Evolutionary conservation across 2,113 vertebrate genomes (phyloP).

Genomic region (Oreochromis aureus): DNA sequence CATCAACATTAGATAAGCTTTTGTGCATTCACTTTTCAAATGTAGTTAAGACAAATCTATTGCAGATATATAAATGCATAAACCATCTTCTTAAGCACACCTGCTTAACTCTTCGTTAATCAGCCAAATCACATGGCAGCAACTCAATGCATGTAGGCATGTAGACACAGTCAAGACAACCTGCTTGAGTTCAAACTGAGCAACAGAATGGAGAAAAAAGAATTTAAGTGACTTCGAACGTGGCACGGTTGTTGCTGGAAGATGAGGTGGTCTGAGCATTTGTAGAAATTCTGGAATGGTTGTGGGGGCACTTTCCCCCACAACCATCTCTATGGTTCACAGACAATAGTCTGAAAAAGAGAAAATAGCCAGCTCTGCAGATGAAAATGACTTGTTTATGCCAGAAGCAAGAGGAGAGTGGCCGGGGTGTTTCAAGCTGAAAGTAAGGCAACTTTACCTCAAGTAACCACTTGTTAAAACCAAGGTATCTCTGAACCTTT

Average conservation of each 20-base stretch:
- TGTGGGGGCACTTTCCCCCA: accelerated
- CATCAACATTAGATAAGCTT: neutral
- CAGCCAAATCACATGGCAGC: neutral
- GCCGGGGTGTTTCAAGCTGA: accelerated
- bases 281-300: neutral
- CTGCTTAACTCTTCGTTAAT: neutral
- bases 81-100: neutral
- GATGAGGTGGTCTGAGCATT: neutral
- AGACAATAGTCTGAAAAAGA: neutral
- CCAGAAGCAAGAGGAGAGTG: neutral
- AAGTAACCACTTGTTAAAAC: neutral
- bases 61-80: neutral
- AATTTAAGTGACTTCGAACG: accelerated
- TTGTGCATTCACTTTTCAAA: neutral
- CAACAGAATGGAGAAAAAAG: neutral
- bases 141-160: neutral
- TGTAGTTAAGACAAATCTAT: neutral
- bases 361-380: neutral
- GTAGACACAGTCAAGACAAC: neutral
- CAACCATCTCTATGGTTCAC: neutral
- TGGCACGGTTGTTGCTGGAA: neutral
- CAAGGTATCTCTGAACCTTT: neutral
- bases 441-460: neutral
- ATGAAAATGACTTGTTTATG: neutral
- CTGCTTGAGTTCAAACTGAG: neutral